Percentiles rank a stretch among this genome's conserved stretches.
Conservation (phyloP, 2,113 vertebrate species). For the Tricholaema leucomelas region DNA sequence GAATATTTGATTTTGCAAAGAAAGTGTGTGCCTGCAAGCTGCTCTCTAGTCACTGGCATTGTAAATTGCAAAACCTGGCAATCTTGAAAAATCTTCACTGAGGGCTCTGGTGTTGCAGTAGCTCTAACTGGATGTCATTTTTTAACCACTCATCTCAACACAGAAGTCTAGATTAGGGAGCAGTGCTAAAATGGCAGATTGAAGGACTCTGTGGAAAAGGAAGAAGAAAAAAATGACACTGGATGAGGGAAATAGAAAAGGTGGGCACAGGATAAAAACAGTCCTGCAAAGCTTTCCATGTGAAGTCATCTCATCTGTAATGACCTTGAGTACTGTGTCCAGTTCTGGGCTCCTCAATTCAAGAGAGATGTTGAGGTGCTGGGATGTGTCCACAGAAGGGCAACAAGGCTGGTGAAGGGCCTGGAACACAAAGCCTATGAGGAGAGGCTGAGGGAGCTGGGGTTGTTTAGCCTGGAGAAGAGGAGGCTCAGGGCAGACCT, state of each 20-base stretch:
- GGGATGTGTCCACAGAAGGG: too few relatives aligned
- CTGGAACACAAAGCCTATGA: too few relatives aligned
- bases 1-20: fast-evolving
- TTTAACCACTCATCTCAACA: neutral
- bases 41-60: neutral
- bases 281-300: neutral
- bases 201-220: neutral
- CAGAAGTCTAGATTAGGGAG: neutral
- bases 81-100: neutral
- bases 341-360: too few relatives aligned
- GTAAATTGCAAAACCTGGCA: neutral
- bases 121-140: neutral
- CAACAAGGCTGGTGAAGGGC: too few relatives aligned
- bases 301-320: neutral
- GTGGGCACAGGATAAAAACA: fast-evolving
- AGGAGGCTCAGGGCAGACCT: too few relatives aligned
- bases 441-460: too few relatives aligned
- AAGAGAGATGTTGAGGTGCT: too few relatives aligned
- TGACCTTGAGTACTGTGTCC: too few relatives aligned
- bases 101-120: neutral
- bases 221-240: neutral
- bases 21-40: neutral
- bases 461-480: too few relatives aligned
- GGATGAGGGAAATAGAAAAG: neutral
- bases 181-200: neutral